Percentiles rank a stretch among this genome's conserved stretches.
phyloP scores from a whole-genome alignment of 2,113 vertebrate genomes.

The Coreoperca whiteheadi region DNA sequence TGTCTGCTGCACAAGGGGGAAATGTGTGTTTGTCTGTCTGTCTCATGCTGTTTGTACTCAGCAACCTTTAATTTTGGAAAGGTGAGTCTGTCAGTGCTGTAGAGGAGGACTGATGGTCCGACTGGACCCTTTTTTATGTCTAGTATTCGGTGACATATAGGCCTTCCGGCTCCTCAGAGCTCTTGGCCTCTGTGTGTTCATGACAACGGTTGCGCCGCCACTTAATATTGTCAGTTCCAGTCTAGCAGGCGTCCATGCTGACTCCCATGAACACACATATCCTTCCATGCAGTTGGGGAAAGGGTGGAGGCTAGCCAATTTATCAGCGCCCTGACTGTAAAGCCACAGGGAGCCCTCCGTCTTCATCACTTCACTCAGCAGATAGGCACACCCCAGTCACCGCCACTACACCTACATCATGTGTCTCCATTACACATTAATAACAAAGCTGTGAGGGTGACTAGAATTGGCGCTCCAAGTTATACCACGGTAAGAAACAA shows the following conservation, averaged over 20 bases:
- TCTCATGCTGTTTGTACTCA: constrained; percentile 41
- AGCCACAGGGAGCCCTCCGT: constrained; percentile 72
- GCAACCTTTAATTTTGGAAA: constrained; percentile 51
- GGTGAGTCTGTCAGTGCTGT: constrained; percentile 23
- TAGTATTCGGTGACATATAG: constrained; percentile 33
- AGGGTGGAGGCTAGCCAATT: constrained; percentile 62
- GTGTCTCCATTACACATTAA: constrained; percentile 74
- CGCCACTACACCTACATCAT: constrained; percentile 64
- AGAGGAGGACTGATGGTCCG: constrained; percentile 7
- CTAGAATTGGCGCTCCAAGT: constrained; percentile 24
- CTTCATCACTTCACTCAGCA: constrained; percentile 77
- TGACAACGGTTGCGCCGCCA: constrained; percentile 42
- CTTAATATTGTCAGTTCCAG: constrained; percentile 70
- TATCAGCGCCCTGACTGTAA: constrained; percentile 70
- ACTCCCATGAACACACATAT: constrained; percentile 56
- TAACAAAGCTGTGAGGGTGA: constrained; percentile 51
- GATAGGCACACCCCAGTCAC: constrained; percentile 71
- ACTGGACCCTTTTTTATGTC: constrained; percentile 29
- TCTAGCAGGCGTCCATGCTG: constrained; percentile 51
- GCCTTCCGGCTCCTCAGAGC: constrained; percentile 38
- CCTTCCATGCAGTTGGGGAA: constrained; percentile 38
- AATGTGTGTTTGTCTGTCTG: constrained; percentile 42
- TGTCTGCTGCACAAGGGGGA: constrained; percentile 43
- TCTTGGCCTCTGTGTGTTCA: constrained; percentile 44
- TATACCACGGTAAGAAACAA: constrained; percentile 28